Percentiles rank a stretch among this genome's conserved stretches.
Conservation (phyloP, 2,113 vertebrate genomes). For the Sakesphorus luctuosus region DNA sequence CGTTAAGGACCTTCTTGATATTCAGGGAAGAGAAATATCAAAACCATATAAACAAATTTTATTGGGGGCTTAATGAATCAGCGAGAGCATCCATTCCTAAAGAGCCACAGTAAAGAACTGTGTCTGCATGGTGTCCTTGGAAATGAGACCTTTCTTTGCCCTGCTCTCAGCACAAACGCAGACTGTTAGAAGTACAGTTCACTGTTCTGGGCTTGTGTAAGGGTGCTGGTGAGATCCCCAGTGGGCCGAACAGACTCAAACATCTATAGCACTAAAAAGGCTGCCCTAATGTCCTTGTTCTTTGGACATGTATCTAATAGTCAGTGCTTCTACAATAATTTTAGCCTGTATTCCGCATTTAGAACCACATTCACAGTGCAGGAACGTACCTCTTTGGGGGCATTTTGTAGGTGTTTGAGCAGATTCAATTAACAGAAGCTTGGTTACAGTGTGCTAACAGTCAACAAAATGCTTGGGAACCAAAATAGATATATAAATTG, state of each 20-base stretch:
- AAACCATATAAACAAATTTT: constrained; percentile 71
- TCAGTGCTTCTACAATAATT: not conserved
- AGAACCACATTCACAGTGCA: not conserved
- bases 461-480: not conserved
- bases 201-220: not conserved
- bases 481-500: not conserved
- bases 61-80: constrained; percentile 50
- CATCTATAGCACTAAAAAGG: not conserved
- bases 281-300: not conserved
- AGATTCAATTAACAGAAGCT: not conserved
- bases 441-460: not conserved
- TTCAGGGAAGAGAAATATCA: constrained; percentile 66
- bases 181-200: not conserved
- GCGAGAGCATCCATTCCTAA: not conserved
- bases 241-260: accelerated
- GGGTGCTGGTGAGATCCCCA: not conserved
- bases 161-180: not conserved
- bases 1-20: constrained; percentile 50
- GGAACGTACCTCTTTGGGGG: not conserved
- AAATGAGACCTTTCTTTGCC: constrained; percentile 23
- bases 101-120: not conserved
- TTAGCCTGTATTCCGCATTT: not conserved
- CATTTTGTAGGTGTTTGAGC: not conserved
- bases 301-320: not conserved
- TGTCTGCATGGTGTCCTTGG: constrained; percentile 21